Conservation (phyloP, 2,888 invertebrate species). For the Ochropacha duplaris region DNA sequence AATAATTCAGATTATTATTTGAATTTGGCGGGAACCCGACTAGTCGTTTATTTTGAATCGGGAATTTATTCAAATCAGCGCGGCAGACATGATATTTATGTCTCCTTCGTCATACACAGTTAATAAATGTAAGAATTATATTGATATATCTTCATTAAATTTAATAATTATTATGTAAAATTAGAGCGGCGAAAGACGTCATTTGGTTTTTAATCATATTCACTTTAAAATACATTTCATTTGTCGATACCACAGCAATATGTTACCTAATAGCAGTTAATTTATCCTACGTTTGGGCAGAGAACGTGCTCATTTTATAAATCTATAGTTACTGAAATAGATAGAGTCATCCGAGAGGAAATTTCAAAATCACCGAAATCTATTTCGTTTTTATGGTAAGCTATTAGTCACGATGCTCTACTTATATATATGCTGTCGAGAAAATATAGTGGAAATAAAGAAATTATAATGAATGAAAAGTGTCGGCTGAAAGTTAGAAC, state of each 20-base stretch:
- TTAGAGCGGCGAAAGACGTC: not conserved
- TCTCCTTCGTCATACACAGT: conserved; percentile 19
- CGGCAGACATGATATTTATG: conserved; percentile 27
- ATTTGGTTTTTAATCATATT: not conserved
- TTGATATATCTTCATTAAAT: conserved; percentile 22
- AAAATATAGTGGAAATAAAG: not conserved
- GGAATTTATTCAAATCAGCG: conserved; percentile 50
- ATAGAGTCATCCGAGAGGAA: conserved; percentile 3
- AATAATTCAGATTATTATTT: conserved; percentile 42
- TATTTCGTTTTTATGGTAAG: not conserved
- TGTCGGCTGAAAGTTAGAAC: not conserved
- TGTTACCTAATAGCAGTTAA: not conserved
- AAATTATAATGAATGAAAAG: not conserved
- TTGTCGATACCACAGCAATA: not conserved
- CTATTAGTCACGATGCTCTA: not conserved
- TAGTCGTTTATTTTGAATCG: conserved; percentile 27
- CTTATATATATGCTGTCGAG: not conserved
- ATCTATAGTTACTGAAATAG: not conserved
- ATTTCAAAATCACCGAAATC: conserved; percentile 6
- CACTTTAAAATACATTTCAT: not conserved
- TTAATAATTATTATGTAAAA: not conserved
- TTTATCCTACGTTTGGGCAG: not conserved
- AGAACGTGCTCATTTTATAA: not conserved
- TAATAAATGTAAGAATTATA: conserved; percentile 23
- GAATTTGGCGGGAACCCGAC: conserved; percentile 27